These are phyloP conservation scores for Philotrypesis tridentata DNA, from an alignment of 1,140 invertebrate genomes.

Conservation along the genomic window DNA sequence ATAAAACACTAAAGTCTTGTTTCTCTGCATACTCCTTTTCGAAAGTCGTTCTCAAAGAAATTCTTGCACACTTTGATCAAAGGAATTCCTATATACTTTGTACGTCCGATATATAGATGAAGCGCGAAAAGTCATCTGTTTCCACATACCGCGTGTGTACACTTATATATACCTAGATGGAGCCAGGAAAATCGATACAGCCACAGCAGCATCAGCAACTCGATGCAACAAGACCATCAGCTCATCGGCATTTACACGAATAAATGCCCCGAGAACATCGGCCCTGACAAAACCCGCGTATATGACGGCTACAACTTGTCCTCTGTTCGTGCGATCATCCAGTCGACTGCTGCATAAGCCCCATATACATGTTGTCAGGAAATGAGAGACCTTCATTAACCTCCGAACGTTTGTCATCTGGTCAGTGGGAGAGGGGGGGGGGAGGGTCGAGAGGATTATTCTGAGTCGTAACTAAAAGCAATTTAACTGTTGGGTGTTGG, in stretches of 20 bases:
- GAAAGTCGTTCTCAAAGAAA: no score
- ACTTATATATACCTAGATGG: neutral
- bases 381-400: neutral
- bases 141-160: neutral
- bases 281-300: neutral
- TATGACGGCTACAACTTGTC: neutral
- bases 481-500: no score
- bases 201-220: neutral
- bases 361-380: neutral
- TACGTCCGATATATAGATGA: neutral
- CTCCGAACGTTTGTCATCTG: neutral
- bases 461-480: no score
- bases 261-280: conserved; percentile 30
- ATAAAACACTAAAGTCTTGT: no score
- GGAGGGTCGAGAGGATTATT: no score
- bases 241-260: conserved; percentile 32
- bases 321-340: neutral
- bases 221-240: neutral
- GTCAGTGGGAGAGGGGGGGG: no score
- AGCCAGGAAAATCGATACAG: conserved; percentile 18
- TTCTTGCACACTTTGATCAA: neutral
- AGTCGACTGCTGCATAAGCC: neutral
- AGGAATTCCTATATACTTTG: neutral
- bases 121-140: conserved; percentile 15
- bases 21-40: no score